These are phyloP conservation scores for Brenthis daphne DNA, from an alignment of 2,888 invertebrate species.

Conservation along the genomic window DNA sequence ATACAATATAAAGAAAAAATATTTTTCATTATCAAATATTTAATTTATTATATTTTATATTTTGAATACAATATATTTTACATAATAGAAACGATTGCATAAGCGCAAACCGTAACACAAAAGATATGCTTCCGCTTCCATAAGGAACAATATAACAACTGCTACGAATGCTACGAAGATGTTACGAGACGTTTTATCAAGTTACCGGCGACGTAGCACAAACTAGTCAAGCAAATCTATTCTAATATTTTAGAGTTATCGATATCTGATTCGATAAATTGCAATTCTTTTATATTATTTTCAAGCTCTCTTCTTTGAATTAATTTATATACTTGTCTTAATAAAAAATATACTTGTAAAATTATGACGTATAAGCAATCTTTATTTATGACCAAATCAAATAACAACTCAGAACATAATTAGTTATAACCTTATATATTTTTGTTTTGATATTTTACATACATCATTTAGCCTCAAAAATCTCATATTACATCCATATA, in stretches of 20 bases:
- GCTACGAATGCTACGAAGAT: conserved; percentile 16
- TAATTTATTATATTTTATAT: neutral
- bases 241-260: conserved; percentile 7
- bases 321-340: too few relatives aligned
- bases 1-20: too few relatives aligned
- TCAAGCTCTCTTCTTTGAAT: neutral
- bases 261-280: neutral
- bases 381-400: too few relatives aligned
- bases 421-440: too few relatives aligned
- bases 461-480: too few relatives aligned
- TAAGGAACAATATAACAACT: conserved; percentile 11
- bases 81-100: neutral
- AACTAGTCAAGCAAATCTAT: neutral
- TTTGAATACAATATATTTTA: neutral
- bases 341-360: too few relatives aligned
- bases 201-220: conserved; percentile 5
- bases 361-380: too few relatives aligned
- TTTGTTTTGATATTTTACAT: too few relatives aligned
- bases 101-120: conserved; percentile 5
- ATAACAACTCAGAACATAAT: too few relatives aligned
- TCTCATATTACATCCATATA: too few relatives aligned
- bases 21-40: neutral
- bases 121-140: neutral
- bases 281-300: neutral
- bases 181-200: conserved; percentile 12